A percentile compares a stretch with the other conserved stretches of the same genome.
Conservation (phyloP, 2,113 vertebrate genomes). For the Sorex araneus region DNA sequence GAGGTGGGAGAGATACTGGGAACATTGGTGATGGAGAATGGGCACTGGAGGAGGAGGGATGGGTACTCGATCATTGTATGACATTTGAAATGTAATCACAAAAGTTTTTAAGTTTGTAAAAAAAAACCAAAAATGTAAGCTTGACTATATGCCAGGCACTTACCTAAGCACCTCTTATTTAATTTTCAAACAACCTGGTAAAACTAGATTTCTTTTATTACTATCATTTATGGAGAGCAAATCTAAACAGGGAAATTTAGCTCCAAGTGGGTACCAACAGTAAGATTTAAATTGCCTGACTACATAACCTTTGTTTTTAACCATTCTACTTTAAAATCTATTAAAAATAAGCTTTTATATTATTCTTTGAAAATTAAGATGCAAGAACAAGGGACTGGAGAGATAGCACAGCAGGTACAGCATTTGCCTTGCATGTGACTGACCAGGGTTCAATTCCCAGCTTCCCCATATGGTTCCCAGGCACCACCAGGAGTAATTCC, state of each 20-base stretch:
- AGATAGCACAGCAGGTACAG: no score
- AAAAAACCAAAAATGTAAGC: conserved; percentile 1
- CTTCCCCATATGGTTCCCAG: no score
- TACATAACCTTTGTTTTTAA: conserved; percentile 21
- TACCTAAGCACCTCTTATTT: background rate
- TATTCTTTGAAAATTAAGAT: conserved; percentile 25
- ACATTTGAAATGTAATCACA: no score
- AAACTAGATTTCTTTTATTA: background rate
- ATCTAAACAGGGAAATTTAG: background rate
- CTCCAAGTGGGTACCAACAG: background rate
- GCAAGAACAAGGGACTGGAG: background rate
- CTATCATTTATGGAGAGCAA: background rate
- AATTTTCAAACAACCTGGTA: conserved; percentile 13
- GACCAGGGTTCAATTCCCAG: no score
- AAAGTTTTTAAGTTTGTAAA: no score
- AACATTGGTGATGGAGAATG: no score
- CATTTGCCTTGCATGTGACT: no score
- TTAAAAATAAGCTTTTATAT: background rate
- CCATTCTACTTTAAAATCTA: background rate
- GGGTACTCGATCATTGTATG: no score
- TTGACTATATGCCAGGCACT: background rate
- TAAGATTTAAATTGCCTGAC: conserved; percentile 35
- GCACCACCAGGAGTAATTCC: no score
- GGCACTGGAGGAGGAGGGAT: no score
- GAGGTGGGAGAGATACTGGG: no score